Base-by-base conservation (phyloP, 2,113 vertebrate species). In the Solea solea region DNA sequence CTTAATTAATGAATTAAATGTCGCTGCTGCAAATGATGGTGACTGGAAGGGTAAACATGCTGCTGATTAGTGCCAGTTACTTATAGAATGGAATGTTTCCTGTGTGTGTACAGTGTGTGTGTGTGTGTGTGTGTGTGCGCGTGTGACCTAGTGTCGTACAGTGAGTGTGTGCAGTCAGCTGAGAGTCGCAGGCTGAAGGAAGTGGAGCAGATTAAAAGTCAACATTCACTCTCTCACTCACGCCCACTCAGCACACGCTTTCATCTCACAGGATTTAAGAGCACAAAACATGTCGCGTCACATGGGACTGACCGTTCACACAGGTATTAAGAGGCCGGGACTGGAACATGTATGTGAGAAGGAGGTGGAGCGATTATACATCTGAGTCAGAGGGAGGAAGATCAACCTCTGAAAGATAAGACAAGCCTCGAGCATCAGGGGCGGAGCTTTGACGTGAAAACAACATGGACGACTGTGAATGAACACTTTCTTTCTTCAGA, bases 201-300 rank as follows among this genome's bases (percentile, higher is more conserved):
- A 86, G n/a, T 86, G 82, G 87, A 86, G 81, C 84, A 86, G 78
- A 89, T 90, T 89, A 86, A 81, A 81, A 86, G 81, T 59, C 64
- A 21, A 59, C 64, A 40, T 3, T 34, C 34, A 6, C 76, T 87
- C 81, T 5, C 41, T 34, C 34, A 6, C 76, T 87, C 81, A 7
- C 41, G 16, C 66, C 46, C 62, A 34, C 76, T 82, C 39, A 64
- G 62, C 4, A 5, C 16, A 4, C 64, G 63, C 72, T 84, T 86
- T 90, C 77, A 90, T 89, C 82, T 85, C 68, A 41, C 16, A 8
- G 69, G 68, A 78, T 74, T 78, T 67, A 63, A 59, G 62, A 27
- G 7, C 7, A 9, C 10, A 5, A 39, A 64, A 8, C 46, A 28
- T 52, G 7, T n/a, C 55, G 57, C 2, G 28, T 57, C 0, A 5